A percentile compares a stretch with the other conserved stretches of the same genome.
Conservation (phyloP, 2,113 vertebrate genomes). For the Pseudopipra pipra region DNA sequence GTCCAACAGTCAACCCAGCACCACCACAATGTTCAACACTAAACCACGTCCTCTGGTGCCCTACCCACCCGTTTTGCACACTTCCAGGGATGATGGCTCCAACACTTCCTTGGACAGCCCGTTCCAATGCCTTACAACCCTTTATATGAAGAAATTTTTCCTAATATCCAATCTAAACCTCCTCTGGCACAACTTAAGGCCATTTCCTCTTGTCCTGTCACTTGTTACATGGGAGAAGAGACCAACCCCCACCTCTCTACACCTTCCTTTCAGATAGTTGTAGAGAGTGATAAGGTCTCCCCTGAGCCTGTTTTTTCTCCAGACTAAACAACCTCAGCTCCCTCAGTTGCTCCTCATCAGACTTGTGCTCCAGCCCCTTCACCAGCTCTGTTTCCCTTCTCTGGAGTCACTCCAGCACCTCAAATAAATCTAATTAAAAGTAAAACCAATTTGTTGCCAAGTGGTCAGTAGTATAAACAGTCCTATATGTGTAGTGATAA, state of each 20-base stretch:
- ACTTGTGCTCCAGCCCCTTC: background rate
- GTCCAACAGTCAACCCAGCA: background rate
- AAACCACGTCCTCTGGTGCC: background rate
- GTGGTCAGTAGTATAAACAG: background rate
- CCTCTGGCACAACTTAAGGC: background rate
- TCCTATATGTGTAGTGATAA: background rate
- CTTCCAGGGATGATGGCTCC: background rate
- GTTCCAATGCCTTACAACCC: background rate
- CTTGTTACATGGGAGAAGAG: background rate
- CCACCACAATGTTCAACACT: background rate
- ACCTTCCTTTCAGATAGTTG: background rate
- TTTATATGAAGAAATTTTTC: background rate
- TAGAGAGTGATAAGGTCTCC: fast-evolving
- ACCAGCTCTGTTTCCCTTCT: background rate
- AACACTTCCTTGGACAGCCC: background rate
- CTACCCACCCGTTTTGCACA: background rate
- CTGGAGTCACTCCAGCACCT: background rate
- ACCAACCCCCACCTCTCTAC: fast-evolving
- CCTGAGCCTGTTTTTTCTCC: background rate
- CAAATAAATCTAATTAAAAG: background rate
- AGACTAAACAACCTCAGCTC: background rate
- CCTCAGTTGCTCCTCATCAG: background rate
- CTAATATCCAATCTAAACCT: background rate
- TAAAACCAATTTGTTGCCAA: background rate
- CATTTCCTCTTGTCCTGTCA: background rate